Conservation (phyloP, 2,888 invertebrate species). For the Troides aeacus region DNA sequence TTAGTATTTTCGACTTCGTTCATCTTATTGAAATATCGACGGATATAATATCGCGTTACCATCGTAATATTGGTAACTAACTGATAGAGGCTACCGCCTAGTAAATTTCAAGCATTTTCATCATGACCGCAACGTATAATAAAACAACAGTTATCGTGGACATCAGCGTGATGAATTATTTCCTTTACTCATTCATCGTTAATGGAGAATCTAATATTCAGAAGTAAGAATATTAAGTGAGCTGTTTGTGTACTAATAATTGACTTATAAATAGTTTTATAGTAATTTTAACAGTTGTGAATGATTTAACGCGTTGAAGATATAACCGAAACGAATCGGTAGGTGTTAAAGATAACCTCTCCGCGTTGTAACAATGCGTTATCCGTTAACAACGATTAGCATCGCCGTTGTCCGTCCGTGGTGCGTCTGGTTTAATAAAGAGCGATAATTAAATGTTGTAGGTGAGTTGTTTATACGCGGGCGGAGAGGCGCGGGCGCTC, state of each 20-base stretch:
- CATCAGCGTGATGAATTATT: too few species aligned
- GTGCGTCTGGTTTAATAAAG: conserved; percentile 73
- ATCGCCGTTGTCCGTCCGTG: conserved; percentile 53
- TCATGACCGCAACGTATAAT: too few species aligned
- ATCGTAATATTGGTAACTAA: too few species aligned
- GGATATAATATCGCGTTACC: too few species aligned
- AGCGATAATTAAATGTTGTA: conserved; percentile 78
- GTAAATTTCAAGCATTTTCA: too few species aligned
- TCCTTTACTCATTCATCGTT: too few species aligned
- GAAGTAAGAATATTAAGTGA: too few species aligned
- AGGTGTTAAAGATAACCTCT: conserved; percentile 70
- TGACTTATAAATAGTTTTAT: neutral
- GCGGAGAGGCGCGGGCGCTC: conserved; percentile 53
- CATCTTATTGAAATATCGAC: neutral
- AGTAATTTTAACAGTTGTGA: neutral
- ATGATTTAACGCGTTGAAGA: neutral
- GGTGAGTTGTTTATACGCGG: conserved; percentile 71
- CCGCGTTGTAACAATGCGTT: conserved; percentile 49
- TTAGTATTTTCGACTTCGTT: neutral
- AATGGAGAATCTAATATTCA: too few species aligned
- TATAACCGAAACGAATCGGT: conserved; percentile 36
- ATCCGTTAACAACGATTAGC: conserved; percentile 54
- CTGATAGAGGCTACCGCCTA: too few species aligned
- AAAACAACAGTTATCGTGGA: too few species aligned
- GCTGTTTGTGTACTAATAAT: too few species aligned